Evolutionary conservation across 2,113 vertebrate genomes (phyloP), one percentile per base, ranked within the genome.

Genomic region (Scortum barcoo): DNA sequence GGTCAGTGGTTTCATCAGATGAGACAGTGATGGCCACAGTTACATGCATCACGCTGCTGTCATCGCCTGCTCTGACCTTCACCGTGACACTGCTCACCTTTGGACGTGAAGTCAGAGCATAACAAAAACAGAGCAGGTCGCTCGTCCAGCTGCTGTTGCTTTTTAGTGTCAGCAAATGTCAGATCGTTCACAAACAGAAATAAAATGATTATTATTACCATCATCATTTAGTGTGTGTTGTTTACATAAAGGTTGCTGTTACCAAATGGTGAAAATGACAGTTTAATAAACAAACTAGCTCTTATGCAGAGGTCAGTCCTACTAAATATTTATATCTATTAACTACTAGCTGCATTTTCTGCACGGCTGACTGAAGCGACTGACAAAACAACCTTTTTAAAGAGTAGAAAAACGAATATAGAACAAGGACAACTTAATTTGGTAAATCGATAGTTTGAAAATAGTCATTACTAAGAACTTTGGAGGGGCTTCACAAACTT

Each of bases 51-150:
- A 42, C 33, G n/a, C 5, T 3, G 48, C 66, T 62, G 76, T 79
- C 56, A 58, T 50, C 70, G 14, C 36, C 77, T 36, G 51, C 5
- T 54, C 57, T 38, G 3, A 77, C 72, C 79, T 79, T 48, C 78
- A 30, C 12, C 28, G 6, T 9, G 51, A 28, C 36, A 4, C 24
- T 16, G 44, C 0, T 24, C 26, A n/a, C 17, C 20, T 30, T n/a
- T 0, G 6, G 4, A 20, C 53, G 2, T 7, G 26, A 1, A 36
- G 44, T n/a, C 1, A 33, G 24, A 8, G 5, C 3, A 13, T 28
- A 5, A 61, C 3, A 33, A 4, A 4, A 11, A 48, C 28, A 48
- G 13, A 51, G 13, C n/a, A 10, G 7, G 33, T 10, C n/a, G 6
- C 71, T 3, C 28, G 5, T 28, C 16, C 72, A 51, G 42, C 28